These are phyloP conservation scores for Dryas iulia DNA, from an alignment of 1,140 invertebrate species.

Conservation along the genomic window DNA sequence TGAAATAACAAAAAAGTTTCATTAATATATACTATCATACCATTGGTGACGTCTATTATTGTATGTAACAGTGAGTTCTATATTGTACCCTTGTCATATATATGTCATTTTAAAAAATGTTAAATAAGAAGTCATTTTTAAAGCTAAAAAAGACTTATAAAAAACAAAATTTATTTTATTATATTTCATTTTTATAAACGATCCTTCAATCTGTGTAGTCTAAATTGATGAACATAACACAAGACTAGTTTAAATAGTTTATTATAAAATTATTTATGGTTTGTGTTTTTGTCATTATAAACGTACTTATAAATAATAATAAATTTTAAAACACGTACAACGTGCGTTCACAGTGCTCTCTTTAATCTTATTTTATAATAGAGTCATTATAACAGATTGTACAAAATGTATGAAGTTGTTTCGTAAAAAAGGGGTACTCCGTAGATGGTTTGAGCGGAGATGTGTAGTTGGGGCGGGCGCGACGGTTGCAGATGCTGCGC, in stretches of 20 bases:
- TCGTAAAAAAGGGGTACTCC: conserved; percentile 73
- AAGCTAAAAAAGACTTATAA: background rate
- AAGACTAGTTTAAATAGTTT: conserved; percentile 69
- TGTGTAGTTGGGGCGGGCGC: conserved; percentile 39
- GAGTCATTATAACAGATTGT: conserved; percentile 63
- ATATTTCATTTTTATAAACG: background rate
- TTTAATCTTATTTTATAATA: conserved; percentile 75
- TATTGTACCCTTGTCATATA: no score
- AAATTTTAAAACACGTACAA: conserved; percentile 78
- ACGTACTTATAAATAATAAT: conserved; percentile 72
- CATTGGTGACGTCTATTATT: background rate
- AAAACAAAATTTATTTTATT: background rate
- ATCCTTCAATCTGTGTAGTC: background rate
- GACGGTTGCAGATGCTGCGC: conserved; percentile 32
- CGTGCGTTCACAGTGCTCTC: conserved; percentile 72
- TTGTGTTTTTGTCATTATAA: conserved; percentile 70
- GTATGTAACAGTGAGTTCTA: background rate
- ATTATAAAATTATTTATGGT: conserved; percentile 77
- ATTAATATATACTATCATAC: background rate
- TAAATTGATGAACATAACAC: conserved; percentile 45
- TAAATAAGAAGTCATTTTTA: background rate
- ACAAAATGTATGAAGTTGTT: conserved; percentile 60
- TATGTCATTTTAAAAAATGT: background rate
- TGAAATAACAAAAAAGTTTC: background rate
- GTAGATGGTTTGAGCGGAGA: conserved; percentile 63